phyloP scores from a whole-genome alignment of 1,140 invertebrate species.

The Trichogramma pretiosum region DNA sequence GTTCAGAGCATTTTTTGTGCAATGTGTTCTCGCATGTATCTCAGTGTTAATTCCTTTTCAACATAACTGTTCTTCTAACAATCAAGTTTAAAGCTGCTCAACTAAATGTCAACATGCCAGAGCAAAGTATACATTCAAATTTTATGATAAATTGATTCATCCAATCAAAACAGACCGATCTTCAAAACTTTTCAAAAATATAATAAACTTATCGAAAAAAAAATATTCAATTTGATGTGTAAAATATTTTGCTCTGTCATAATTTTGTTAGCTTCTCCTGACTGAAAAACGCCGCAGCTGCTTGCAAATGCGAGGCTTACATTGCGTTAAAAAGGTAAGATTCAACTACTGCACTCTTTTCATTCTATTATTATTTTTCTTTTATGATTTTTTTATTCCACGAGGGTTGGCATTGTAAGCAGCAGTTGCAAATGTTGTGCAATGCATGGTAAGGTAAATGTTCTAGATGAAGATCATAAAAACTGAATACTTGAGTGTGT shows the following conservation, averaged over 20 bases:
- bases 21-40: too few relatives aligned
- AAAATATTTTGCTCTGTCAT: slow-evolving; percentile 2
- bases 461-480: too few relatives aligned
- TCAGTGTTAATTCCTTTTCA: too few relatives aligned
- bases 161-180: too few relatives aligned
- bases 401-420: neutral
- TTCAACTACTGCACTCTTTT: neutral
- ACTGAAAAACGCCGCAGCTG: slow-evolving; percentile 7
- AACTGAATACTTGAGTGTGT: too few relatives aligned
- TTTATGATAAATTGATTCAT: neutral
- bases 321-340: slow-evolving; percentile 8
- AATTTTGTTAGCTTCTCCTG: slow-evolving; percentile 9
- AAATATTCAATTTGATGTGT: neutral
- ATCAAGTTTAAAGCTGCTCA: too few relatives aligned
- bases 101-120: too few relatives aligned
- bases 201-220: too few relatives aligned
- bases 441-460: neutral
- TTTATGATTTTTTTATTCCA: neutral
- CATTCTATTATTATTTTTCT: slow-evolving; percentile 9
- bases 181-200: too few relatives aligned
- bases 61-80: too few relatives aligned
- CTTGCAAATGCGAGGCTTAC: slow-evolving; percentile 5
- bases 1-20: too few relatives aligned
- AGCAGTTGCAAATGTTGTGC: neutral
- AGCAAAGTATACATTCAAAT: slow-evolving; percentile 2